Conservation (phyloP, 2,797 vertebrate species). For the Setipinna tenuifilis region DNA sequence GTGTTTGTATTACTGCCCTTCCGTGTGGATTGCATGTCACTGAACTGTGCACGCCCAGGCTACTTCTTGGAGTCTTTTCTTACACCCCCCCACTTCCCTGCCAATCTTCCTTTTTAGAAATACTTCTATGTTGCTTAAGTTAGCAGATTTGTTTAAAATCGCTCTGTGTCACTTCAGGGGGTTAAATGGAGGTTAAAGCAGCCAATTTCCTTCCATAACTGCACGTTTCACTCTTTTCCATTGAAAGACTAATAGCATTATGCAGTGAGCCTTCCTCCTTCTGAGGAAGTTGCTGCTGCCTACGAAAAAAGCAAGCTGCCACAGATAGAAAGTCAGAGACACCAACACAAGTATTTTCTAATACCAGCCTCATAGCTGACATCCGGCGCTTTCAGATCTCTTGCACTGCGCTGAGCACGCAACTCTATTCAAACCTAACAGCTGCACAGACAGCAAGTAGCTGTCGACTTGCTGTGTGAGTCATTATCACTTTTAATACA, state of each 20-base stretch:
- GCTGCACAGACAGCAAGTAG: background rate
- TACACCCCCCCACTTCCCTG: background rate
- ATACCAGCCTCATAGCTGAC: background rate
- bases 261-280: background rate
- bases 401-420: background rate
- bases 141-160: background rate
- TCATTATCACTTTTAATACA: background rate
- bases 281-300: background rate
- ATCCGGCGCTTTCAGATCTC: background rate
- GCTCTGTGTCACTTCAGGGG: background rate
- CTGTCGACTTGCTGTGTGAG: background rate
- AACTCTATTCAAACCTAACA: background rate
- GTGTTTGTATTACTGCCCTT: background rate
- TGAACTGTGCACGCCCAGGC: background rate
- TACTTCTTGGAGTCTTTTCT: no score
- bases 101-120: background rate
- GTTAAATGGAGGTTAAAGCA: background rate
- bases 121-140: background rate
- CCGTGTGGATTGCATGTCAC: background rate
- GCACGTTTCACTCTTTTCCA: background rate
- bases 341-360: background rate
- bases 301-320: slow-evolving; percentile 12
- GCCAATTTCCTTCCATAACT: background rate
- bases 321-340: background rate
- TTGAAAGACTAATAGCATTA: background rate